These are phyloP conservation scores for Oncorhynchus keta DNA, from an alignment of 2,113 vertebrate genomes.

Conservation along the genomic window DNA sequence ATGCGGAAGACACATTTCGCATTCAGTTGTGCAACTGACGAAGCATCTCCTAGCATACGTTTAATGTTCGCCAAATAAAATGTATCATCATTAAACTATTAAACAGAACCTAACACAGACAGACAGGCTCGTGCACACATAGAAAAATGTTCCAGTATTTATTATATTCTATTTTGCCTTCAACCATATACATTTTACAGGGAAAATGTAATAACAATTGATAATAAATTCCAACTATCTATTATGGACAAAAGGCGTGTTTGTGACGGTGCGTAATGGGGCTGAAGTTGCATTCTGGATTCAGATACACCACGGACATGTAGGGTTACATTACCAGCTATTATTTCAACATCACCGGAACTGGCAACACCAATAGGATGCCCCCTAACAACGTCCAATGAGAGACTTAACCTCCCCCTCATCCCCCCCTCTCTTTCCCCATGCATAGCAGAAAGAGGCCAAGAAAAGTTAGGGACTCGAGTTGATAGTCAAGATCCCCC, in stretches of 20 bases:
- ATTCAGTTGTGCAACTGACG: too few relatives aligned
- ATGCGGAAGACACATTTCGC: too few relatives aligned
- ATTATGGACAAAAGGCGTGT: not conserved
- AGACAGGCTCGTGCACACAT: conserved; percentile 1
- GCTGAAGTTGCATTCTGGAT: too few relatives aligned
- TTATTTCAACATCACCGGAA: conserved; percentile 41
- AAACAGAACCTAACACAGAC: not conserved
- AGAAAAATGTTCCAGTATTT: not conserved
- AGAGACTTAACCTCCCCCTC: conserved; percentile 20
- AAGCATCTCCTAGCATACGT: too few relatives aligned
- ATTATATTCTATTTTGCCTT: not conserved
- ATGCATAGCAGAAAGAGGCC: conserved; percentile 42
- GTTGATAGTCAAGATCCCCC: conserved; percentile 67
- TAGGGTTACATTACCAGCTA: not conserved
- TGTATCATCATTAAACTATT: conserved; percentile 25
- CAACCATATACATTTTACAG: not conserved
- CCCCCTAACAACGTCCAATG: conserved; percentile 15
- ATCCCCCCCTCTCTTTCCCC: conserved; percentile 7
- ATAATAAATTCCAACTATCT: too few relatives aligned
- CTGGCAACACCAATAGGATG: conserved; percentile 31
- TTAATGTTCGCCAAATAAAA: conserved; percentile 48
- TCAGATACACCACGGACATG: not conserved
- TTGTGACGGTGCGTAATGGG: too few relatives aligned
- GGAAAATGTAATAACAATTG: too few relatives aligned
- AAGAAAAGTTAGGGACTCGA: conserved; percentile 50